These are phyloP conservation scores for Trissoscelio sp. DNA, from an alignment of 2,888 invertebrate species.

Conservation along the genomic window DNA sequence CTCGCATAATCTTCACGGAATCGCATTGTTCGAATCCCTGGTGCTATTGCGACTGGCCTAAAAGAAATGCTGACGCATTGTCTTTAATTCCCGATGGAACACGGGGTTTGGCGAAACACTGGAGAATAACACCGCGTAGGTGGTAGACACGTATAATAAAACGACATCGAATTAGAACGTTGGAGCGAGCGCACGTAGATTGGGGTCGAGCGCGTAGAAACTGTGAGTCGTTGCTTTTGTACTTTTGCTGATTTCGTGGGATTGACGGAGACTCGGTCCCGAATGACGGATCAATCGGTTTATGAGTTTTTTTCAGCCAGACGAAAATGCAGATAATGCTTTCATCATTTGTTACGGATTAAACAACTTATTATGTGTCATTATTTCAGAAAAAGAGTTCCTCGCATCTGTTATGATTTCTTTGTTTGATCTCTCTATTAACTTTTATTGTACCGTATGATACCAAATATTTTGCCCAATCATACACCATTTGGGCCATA, in stretches of 20 bases:
- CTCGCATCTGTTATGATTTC: background rate
- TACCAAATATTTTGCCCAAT: background rate
- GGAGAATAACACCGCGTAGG: constrained; percentile 57
- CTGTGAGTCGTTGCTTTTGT: constrained; percentile 59
- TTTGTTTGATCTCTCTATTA: too few species aligned
- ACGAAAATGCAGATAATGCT: constrained; percentile 41
- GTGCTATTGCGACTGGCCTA: constrained; percentile 73
- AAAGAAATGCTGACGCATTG: constrained; percentile 79
- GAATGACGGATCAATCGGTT: constrained; percentile 54
- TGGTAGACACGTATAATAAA: constrained; percentile 61
- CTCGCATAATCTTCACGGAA: constrained; percentile 77
- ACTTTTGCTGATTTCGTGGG: constrained; percentile 74
- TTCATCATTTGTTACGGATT: constrained; percentile 42
- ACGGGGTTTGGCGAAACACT: constrained; percentile 71
- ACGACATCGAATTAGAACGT: constrained; percentile 56
- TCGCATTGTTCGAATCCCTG: constrained; percentile 76
- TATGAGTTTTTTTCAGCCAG: constrained; percentile 44
- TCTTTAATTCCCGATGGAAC: constrained; percentile 74
- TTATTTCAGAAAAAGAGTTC: constrained; percentile 29
- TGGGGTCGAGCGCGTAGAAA: constrained; percentile 65
- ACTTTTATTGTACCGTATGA: background rate
- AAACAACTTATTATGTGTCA: constrained; percentile 31
- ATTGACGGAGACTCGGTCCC: constrained; percentile 26
- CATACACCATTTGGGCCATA: too few species aligned
- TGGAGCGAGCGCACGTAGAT: constrained; percentile 40